phyloP scores from a whole-genome alignment of 1,140 invertebrate genomes.

The Whitmania pigra region DNA sequence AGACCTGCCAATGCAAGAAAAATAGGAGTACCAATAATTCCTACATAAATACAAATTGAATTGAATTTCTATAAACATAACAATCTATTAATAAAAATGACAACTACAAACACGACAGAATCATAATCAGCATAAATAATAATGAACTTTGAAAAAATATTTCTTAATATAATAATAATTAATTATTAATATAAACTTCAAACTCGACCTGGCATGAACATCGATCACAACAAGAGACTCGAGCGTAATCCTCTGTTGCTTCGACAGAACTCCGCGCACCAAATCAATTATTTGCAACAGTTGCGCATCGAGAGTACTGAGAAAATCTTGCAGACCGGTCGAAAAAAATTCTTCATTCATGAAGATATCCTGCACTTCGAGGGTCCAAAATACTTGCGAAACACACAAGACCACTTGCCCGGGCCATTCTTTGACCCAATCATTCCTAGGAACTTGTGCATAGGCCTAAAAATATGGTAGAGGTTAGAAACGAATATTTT shows the following conservation, averaged over 20 bases:
- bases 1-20: too few species aligned
- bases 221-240: constrained; percentile 43
- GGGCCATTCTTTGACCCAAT: constrained; percentile 44
- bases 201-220: constrained; percentile 38
- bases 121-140: too few species aligned
- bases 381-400: constrained; percentile 43
- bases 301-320: constrained; percentile 34
- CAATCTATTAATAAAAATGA: too few species aligned
- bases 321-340: constrained; percentile 36
- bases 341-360: constrained; percentile 27
- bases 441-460: constrained; percentile 33
- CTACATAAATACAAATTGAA: too few species aligned
- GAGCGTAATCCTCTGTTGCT: constrained; percentile 40
- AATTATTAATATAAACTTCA: too few species aligned
- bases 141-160: too few species aligned
- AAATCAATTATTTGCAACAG: constrained; percentile 39
- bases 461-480: constrained; percentile 34
- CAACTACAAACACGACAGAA: too few species aligned
- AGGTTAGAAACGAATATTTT: too few species aligned
- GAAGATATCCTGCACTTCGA: constrained; percentile 40
- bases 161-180: too few species aligned
- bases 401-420: constrained; percentile 43
- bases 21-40: too few species aligned
- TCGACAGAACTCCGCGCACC: constrained; percentile 42
- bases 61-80: too few species aligned